These are phyloP conservation scores for Balanococcus diminutus DNA, from an alignment of 2,888 invertebrate species.

Conservation along the genomic window DNA sequence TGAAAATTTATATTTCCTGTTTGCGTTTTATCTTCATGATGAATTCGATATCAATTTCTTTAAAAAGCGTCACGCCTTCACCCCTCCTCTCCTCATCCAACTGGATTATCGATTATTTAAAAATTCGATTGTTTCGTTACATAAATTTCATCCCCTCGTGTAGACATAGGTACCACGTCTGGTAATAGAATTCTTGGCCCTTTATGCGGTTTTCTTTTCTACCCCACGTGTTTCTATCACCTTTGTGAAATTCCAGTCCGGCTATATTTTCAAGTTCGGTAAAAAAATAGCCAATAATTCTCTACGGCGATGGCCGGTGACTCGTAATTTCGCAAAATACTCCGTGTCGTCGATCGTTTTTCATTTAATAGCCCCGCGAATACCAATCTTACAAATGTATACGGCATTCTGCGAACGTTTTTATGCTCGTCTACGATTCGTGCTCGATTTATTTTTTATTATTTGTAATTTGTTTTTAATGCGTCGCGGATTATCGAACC, in stretches of 20 bases:
- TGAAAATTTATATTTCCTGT: background rate
- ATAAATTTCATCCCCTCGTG: background rate
- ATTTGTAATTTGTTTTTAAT: constrained; percentile 42
- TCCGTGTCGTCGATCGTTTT: background rate
- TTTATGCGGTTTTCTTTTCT: background rate
- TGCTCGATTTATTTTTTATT: constrained; percentile 37
- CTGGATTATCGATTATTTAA: background rate
- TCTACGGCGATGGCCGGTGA: background rate
- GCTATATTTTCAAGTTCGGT: background rate
- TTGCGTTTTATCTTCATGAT: background rate
- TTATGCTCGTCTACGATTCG: constrained; percentile 24
- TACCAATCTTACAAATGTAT: background rate
- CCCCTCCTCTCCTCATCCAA: background rate
- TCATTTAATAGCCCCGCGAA: background rate
- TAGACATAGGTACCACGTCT: background rate
- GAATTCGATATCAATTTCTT: background rate
- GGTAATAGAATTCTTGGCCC: background rate
- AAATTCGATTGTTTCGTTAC: background rate
- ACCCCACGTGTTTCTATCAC: background rate
- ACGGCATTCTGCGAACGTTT: background rate
- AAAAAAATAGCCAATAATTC: background rate
- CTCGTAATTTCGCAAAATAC: background rate
- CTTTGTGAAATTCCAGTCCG: background rate
- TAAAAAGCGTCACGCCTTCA: background rate
- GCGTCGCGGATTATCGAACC: constrained; percentile 31